Evolutionary conservation across 1,140 invertebrate species (phyloP), one percentile per base, ranked within the genome.

Genomic region (Leptestheria dahalacensis): DNA sequence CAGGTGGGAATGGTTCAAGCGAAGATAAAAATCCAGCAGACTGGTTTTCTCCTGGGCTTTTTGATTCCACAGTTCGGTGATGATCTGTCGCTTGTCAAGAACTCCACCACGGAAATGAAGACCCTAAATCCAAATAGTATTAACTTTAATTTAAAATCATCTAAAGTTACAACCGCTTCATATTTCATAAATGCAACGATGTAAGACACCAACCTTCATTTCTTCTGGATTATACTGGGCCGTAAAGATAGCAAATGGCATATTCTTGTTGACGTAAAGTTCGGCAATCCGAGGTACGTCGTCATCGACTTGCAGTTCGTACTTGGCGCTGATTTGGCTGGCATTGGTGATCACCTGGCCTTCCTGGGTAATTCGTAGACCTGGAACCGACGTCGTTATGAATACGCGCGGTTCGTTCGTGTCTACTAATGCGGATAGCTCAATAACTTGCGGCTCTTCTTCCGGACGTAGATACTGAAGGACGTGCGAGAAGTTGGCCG

Each of bases 1-100:
- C 0, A 91, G 74, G 41, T 86, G 76, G 0, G 88, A 91, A 66
- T 91, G 86, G 72, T 93, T 91, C 56, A 92, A 75, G 26, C 82
- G 78, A 41, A 90, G 71, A 66, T 84, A 88, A 23, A 88, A 88
- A 11, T 80, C 48, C 15, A 60, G 18, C 47, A 25, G 52, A 15
- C 20, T 23, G 6, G 24, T 52, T 15, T 28, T 48, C 29, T 33
- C 49, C 10, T 53, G 25, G 12, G 49, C 25, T 25, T 60, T 49
- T 41, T 20, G 47, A 29, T 53, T 50, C 21, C 24, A 60, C 15
- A 60, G n/a, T 1, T 50, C 58, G 4, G 52, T 12, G 23, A 52
- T 52, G 11, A 33, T 49, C 9, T 50, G 49, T 4, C 58, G 58
- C 33, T 29, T 29, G 33, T 60, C 49, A 18, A 25, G 58, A 18